Conservation (phyloP, 2,113 vertebrate genomes). For the Epinephelus fuscoguttatus region DNA sequence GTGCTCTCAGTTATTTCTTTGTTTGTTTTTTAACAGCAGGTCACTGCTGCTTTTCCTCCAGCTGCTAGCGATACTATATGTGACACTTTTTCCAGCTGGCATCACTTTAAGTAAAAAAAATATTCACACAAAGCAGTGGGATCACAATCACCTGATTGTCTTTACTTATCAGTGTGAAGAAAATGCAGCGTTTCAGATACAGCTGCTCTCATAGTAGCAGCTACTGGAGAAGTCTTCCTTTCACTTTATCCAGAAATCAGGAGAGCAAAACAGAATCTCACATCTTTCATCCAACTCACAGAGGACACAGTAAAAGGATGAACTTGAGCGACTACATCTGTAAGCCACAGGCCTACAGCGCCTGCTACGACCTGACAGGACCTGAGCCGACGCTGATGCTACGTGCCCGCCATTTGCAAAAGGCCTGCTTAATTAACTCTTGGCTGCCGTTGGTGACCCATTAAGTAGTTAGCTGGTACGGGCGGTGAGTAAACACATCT, state of each 20-base stretch:
- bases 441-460: conserved; percentile 89
- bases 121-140: not conserved
- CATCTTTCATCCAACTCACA: not conserved
- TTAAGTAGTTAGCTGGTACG: conserved; percentile 93
- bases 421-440: conserved; percentile 91
- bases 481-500: conserved; percentile 93
- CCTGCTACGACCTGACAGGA: conserved; percentile 8
- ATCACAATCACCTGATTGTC: not conserved
- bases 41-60: not conserved
- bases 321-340: conserved; percentile 6
- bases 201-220: not conserved
- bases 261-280: not conserved
- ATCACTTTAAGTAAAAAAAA: not conserved
- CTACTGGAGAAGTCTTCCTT: not conserved
- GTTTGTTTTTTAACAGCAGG: not conserved
- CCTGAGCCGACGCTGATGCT: conserved; percentile 45
- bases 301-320: not conserved
- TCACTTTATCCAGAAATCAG: not conserved
- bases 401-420: conserved; percentile 80
- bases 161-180: not conserved
- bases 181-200: not conserved
- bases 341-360: conserved; percentile 5
- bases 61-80: not conserved
- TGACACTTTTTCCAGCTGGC: not conserved
- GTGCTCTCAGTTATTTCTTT: not conserved